Base-by-base conservation (phyloP, 2,888 invertebrate species). In the Gibbula magus region DNA sequence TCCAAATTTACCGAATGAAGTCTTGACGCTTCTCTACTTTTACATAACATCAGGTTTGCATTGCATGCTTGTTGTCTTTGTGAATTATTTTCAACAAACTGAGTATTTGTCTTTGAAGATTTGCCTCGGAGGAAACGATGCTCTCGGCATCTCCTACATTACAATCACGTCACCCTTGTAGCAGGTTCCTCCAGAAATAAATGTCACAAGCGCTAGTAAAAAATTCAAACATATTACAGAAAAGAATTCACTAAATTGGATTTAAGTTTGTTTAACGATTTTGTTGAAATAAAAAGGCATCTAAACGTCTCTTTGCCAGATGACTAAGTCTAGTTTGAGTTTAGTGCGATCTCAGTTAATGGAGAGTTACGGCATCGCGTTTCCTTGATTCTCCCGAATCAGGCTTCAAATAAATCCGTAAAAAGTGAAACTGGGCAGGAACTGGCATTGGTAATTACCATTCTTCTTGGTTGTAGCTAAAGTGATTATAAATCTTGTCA, bases 401-500 rank as follows among this genome's bases (percentile, higher is more conserved):
- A 25, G 29, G 22, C 10, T 61, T 61, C 29, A 32, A 35, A 70
- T 70, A 70, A 70, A 70, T 70, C 70, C n/a, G 70, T 16, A 39
- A 16, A 70, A 35, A 35, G 32, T 35, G 10, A 20, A 35, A 2
- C 39, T n/a, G n/a, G 35, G n/a, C 20, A 5, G 32, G 20, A 18
- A 35, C 70, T 35, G 16, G 35, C 35, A n/a, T 35, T 20, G 7
- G 35, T 29, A 2, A 70, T 39, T 70, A 70, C 70, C 35, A n/a
- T 35, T 70, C 35, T 70, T 35, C 70, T 39, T 20, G 39, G 32
- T 10, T 20, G 70, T 39, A 70, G 70, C 70, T 70, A 70, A 32
- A 70, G 35, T 35, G 10, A 35, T 70, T 35, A 70, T 70, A 70
- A 70, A 70, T 70, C 70, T 70, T 35, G 32, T n/a, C 39, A n/a